A percentile compares a stretch with the other conserved stretches of the same genome.
Conservation (phyloP, 2,797 vertebrate species). For the Anomalospiza imberbis region DNA sequence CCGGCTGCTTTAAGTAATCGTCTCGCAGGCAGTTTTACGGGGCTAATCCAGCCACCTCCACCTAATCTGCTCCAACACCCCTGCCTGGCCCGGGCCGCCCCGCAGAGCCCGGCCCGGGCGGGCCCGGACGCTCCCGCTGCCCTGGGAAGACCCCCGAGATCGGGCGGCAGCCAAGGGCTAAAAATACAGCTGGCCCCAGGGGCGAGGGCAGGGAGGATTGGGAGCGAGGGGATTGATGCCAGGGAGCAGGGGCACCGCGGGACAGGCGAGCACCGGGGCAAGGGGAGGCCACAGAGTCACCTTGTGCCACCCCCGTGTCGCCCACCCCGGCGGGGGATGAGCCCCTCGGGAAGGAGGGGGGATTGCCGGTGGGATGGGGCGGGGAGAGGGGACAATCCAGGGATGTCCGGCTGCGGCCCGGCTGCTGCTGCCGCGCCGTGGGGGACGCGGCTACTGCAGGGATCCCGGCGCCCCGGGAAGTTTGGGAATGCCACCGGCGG, state of each 20-base stretch:
- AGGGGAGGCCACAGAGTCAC: background rate
- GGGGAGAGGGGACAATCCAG: fast-evolving
- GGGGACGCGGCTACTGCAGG: background rate
- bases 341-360: background rate
- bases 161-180: background rate
- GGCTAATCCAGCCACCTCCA: background rate
- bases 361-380: no score
- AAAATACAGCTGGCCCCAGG: background rate
- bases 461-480: no score
- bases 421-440: background rate
- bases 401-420: background rate
- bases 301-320: background rate
- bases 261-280: background rate
- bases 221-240: constrained; percentile 12
- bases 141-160: background rate
- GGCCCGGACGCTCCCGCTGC: background rate
- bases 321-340: fast-evolving
- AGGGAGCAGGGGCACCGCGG: background rate
- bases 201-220: background rate
- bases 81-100: background rate
- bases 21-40: background rate
- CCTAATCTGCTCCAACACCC: constrained; percentile 6
- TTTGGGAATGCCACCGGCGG: background rate
- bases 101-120: background rate
- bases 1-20: constrained; percentile 18